Conservation (phyloP, 2,113 vertebrate genomes). For the Mobula hypostoma region DNA sequence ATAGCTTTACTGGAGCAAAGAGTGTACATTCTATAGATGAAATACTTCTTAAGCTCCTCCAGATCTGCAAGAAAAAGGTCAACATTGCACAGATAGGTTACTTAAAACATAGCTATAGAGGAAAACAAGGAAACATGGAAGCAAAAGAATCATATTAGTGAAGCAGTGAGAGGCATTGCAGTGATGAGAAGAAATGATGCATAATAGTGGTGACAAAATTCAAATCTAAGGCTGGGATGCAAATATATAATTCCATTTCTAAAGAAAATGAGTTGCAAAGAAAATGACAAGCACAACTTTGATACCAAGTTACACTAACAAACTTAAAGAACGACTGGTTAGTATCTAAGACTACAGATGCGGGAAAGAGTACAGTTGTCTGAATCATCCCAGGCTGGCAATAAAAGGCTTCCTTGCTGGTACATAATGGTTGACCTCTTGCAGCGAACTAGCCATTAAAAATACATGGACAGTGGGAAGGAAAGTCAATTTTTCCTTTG, state of each 20-base stretch:
- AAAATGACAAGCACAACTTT: background rate
- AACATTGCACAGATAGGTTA: background rate
- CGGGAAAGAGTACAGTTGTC: background rate
- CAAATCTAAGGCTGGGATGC: background rate
- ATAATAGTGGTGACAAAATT: background rate
- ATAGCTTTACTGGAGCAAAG: background rate
- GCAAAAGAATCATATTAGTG: background rate
- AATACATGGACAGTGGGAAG: background rate
- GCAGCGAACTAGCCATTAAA: too few species aligned
- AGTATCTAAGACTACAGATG: background rate
- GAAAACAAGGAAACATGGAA: background rate
- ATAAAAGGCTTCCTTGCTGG: background rate
- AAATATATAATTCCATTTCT: background rate
- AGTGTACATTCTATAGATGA: background rate
- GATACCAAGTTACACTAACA: background rate
- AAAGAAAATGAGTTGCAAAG: background rate
- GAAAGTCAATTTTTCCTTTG: background rate
- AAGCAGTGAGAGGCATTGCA: background rate
- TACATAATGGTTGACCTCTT: background rate
- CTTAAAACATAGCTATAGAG: background rate
- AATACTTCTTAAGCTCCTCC: slow-evolving; percentile 21
- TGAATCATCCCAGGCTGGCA: background rate
- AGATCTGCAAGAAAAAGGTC: slow-evolving; percentile 34
- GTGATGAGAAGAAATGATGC: too few species aligned
- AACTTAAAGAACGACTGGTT: background rate